These are phyloP conservation scores for Triops longicaudatus DNA, from an alignment of 1,140 invertebrate genomes.

Conservation along the genomic window DNA sequence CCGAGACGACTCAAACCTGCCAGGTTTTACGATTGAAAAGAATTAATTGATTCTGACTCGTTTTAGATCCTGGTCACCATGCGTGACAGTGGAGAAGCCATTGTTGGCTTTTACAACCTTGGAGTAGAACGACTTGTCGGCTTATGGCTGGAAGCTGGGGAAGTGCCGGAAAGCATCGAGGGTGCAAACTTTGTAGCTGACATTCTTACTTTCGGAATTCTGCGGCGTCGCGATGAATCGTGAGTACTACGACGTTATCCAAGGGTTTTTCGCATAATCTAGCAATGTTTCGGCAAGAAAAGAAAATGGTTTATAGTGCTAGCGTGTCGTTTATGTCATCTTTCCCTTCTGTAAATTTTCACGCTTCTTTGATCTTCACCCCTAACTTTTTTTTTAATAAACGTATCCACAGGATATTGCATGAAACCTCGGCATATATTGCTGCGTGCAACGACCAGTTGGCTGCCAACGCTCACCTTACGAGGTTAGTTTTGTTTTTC, in stretches of 20 bases:
- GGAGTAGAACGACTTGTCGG: constrained; percentile 18
- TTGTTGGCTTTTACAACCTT: constrained; percentile 23
- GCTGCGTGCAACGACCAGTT: background rate
- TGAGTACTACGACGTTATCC: constrained; percentile 1
- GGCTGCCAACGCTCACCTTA: constrained; percentile 23
- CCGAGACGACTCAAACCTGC: background rate
- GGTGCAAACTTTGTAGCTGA: constrained; percentile 19
- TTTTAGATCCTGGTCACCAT: background rate
- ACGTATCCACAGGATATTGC: constrained; percentile 20
- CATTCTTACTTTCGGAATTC: constrained; percentile 19
- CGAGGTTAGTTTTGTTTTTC: constrained; percentile 19
- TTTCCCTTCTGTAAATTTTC: background rate
- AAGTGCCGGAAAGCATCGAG: background rate
- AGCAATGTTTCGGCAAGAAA: background rate
- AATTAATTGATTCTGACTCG: background rate
- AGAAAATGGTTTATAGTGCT: background rate
- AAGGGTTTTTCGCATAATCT: background rate
- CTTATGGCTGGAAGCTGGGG: background rate
- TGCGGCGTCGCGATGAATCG: constrained; percentile 25
- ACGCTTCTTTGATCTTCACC: background rate
- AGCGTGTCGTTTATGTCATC: background rate
- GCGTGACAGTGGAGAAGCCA: constrained; percentile 20
- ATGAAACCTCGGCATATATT: constrained; percentile 19
- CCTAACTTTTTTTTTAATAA: background rate
- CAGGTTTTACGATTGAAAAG: background rate